Base-by-base conservation (phyloP, 1,140 invertebrate genomes). In the Anagrus nilaparvatae region DNA sequence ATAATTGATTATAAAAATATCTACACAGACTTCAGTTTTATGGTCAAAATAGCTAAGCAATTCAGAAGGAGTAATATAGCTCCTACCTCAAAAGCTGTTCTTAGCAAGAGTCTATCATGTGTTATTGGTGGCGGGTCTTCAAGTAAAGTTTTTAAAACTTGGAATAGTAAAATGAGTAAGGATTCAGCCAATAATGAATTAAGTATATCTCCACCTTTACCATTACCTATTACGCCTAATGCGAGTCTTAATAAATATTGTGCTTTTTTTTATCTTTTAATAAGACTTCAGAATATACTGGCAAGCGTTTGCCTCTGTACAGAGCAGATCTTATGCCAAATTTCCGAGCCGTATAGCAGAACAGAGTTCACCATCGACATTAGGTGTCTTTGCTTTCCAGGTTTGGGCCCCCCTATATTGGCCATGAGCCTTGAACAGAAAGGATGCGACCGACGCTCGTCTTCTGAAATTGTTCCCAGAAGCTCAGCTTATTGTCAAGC, bases 41-140 rank as follows among this genome's bases (percentile, higher is more conserved):
- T 93, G 89, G 2, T 91, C 51, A 95, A 87, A 5, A 88, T 82
- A 1, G 88, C 84, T 16, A 94, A 68, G 58, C 88, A 94, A 23
- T 85, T 82, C 1, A 95, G 72, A 36, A 94, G 69, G 4, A 94
- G 71, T 52, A 88, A 76, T 51, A 92, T 74, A 25, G 84, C 86
- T 10, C 90, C 89, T 18, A 83, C 77, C 35, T 86, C 82, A 46
- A 92, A 76, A 35, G 85, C 82, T 53, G 84, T 69, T n/a, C 89
- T 68, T 31, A 93, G 59, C 36, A 84, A 59, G 9, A 81, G 69
- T 0, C 87, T 88, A 53, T 89, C 86, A 50, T 88, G 84, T 2
- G 84, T 84, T n/a, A 75, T 81, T 3, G 82, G 70, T 1, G 85
- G 82, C 10, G 82, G 82, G 28, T 77, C 72, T 52, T 91, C 84